phyloP scores from a whole-genome alignment of 2,797 vertebrate genomes.

The Orestias chungarensis region DNA sequence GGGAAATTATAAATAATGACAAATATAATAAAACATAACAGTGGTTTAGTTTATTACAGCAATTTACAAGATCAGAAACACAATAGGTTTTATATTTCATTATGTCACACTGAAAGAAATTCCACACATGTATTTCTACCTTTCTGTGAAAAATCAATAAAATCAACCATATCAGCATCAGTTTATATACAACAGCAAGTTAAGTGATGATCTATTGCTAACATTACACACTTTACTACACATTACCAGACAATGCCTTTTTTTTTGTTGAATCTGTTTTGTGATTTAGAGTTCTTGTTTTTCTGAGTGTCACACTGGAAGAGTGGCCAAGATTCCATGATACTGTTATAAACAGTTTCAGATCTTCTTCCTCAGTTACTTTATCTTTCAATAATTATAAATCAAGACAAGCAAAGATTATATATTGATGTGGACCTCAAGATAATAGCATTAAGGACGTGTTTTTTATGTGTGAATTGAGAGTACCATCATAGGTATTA shows the following conservation, averaged over 20 bases:
- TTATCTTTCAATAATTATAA: neutral
- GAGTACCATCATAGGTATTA: too few species aligned
- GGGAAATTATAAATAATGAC: neutral
- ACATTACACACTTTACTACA: neutral
- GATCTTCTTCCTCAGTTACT: neutral
- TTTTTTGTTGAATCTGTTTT: neutral
- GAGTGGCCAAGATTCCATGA: neutral
- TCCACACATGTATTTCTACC: neutral
- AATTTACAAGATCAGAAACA: conserved; percentile 26
- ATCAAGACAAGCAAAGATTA: neutral
- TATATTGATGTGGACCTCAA: too few species aligned
- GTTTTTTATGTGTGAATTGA: too few species aligned
- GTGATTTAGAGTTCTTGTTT: neutral
- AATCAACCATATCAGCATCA: neutral
- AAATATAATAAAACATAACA: neutral
- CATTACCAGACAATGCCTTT: neutral
- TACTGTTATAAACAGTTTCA: neutral
- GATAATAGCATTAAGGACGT: too few species aligned
- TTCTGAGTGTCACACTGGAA: neutral
- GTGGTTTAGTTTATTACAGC: conserved; percentile 5
- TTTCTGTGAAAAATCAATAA: neutral
- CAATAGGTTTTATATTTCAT: neutral
- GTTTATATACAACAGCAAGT: neutral
- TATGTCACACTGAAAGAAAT: neutral
- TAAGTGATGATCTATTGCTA: neutral